Evolutionary conservation across 2,113 vertebrate species (phyloP), one percentile per base, ranked within the genome.

Genomic region (Potamarius usumacintae): DNA sequence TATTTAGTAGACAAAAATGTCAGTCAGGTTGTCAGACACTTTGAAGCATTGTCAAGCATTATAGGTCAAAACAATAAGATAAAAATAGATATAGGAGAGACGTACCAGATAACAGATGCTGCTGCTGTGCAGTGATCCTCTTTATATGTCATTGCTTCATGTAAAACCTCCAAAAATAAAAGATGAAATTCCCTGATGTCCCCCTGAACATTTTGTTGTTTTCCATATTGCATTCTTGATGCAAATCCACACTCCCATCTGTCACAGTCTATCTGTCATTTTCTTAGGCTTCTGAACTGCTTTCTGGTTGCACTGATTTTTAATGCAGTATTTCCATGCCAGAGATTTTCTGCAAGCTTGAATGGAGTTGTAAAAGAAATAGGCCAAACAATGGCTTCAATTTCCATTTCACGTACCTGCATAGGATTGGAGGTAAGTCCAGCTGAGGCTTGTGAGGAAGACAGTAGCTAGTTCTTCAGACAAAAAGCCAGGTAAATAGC

Each of bases 101-200:
- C 82, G 15, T 52, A 83, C 62, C 82, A 53, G 62, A 83, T 27
- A 65, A 65, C 42, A 67, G 82, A 83, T 83, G 48, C 7, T 50
- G 42, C 25, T 67, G 48, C 22, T 62, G 53, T 62, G 5, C 58
- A 27, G 30, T 81, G 30, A 81, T 82, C 57, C 18, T 12, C 17
- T 82, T 48, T 62, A 62, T 27, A 62, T 82, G 82, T 52, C 42
- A 83, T 52, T n/a, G 82, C 22, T 52, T 67, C 48, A 1, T 83
- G 60, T 83, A 50, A 83, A 83, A 9, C 42, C 42, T 62, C 30
- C 30, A 20, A 22, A 82, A 82, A 82, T 58, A 27, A 55, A 81
- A 60, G 55, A 81, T 18, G 15, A 57, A 50, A n/a, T 82, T n/a
- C 10, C 11, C 79, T 25, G 9, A 42, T 82, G 18, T 25, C 57